A percentile compares a stretch with the other conserved stretches of the same genome.
Conservation (phyloP, 1,140 invertebrate species). For the Ganaspis sp. region DNA sequence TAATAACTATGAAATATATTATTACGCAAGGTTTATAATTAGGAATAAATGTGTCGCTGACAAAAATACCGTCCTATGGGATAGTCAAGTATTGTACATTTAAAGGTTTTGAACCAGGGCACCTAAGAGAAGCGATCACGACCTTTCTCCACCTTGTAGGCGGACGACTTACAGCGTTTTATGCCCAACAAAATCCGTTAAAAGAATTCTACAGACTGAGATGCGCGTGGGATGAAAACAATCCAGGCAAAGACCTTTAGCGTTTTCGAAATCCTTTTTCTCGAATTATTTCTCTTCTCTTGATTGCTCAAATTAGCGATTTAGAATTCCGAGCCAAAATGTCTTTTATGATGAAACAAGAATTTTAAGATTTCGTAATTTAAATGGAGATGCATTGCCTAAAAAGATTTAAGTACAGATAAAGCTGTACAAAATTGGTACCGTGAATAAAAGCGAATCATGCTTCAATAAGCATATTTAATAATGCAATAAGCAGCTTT, state of each 20-base stretch:
- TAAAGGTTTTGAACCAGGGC: background rate
- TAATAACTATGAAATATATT: background rate
- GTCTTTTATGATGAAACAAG: background rate
- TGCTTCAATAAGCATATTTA: no score
- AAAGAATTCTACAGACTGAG: background rate
- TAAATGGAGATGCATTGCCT: no score
- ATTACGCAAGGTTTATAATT: background rate
- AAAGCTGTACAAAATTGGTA: no score
- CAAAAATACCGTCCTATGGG: background rate
- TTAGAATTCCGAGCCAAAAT: background rate
- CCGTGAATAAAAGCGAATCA: no score
- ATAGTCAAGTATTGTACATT: background rate
- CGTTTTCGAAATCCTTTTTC: background rate
- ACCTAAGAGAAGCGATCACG: background rate
- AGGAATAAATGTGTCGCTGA: background rate
- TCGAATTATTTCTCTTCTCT: background rate
- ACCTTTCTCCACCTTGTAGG: slow-evolving; percentile 19
- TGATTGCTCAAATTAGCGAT: background rate
- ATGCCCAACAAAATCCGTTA: background rate
- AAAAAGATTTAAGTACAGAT: no score
- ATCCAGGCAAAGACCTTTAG: background rate
- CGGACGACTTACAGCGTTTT: background rate
- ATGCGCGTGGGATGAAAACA: background rate
- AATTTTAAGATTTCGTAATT: background rate
- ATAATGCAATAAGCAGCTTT: no score